Evolutionary conservation across 1,140 invertebrate species (phyloP).

Genomic region (Pygmarrhopalites habei): DNA sequence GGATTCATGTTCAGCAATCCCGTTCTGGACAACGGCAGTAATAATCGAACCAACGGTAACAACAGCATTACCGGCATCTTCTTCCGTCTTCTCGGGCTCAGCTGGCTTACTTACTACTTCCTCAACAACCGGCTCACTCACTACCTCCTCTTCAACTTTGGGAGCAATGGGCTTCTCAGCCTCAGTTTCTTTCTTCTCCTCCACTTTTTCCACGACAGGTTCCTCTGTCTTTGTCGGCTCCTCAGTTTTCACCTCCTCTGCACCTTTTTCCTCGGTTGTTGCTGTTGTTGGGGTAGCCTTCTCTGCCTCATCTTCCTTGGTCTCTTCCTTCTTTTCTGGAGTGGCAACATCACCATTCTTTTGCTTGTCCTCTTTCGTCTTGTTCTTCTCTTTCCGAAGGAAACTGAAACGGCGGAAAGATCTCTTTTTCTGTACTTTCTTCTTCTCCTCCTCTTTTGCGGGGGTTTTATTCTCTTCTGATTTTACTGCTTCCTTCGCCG

Average conservation of each 20-base stretch:
- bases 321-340: constrained; percentile 20
- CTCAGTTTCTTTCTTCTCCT: background rate
- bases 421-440: constrained; percentile 41
- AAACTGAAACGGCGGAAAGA: constrained; percentile 41
- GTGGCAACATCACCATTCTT: constrained; percentile 39
- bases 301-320: constrained; percentile 2
- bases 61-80: background rate
- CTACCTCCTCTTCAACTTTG: constrained; percentile 11
- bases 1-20: too few relatives aligned
- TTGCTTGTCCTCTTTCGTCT: constrained; percentile 40
- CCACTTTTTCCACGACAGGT: constrained; percentile 3
- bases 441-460: constrained; percentile 38
- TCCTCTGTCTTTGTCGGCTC: constrained; percentile 3
- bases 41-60: background rate
- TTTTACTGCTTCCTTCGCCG: constrained; percentile 14
- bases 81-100: background rate
- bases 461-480: constrained; percentile 28
- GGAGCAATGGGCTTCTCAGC: constrained; percentile 2
- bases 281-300: constrained; percentile 12
- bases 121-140: background rate
- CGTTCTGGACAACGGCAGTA: background rate
- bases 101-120: background rate
- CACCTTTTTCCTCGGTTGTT: constrained; percentile 8
- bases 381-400: constrained; percentile 40
- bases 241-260: constrained; percentile 14